Evolutionary conservation across 2,888 invertebrate species (phyloP).

Genomic region (Chalcis sispes): DNA sequence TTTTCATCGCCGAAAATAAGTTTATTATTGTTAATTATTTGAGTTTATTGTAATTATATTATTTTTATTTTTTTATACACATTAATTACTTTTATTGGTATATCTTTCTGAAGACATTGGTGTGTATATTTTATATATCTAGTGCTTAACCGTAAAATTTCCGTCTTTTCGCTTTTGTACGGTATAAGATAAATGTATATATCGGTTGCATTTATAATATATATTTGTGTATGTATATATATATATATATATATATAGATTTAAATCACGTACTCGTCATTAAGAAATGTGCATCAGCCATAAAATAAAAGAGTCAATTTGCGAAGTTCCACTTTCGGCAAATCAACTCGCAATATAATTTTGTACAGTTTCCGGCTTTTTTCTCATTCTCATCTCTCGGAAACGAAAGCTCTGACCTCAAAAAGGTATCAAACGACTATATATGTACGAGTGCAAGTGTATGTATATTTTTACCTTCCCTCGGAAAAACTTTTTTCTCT

Average conservation of each 20-base stretch:
- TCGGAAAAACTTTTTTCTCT: background rate
- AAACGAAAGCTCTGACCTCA: conserved; percentile 46
- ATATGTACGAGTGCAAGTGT: background rate
- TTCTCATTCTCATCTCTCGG: conserved; percentile 4
- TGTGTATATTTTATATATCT: background rate
- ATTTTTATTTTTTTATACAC: conserved; percentile 19
- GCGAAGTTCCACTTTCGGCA: conserved; percentile 13
- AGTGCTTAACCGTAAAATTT: background rate
- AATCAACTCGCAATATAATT: conserved; percentile 41
- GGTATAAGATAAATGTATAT: conserved; percentile 26
- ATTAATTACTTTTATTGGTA: conserved; percentile 26
- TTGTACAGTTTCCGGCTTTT: conserved; percentile 41
- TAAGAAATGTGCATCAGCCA: background rate
- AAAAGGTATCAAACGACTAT: conserved; percentile 24
- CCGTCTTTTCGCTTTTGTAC: conserved; percentile 10
- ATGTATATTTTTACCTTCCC: conserved; percentile 4
- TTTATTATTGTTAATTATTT: conserved; percentile 32
- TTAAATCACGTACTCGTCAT: background rate
- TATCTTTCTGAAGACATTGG: conserved; percentile 10
- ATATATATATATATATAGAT: conserved; percentile 20
- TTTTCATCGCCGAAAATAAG: conserved; percentile 6
- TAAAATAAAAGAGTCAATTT: conserved; percentile 1
- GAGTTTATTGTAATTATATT: background rate
- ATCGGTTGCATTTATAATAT: conserved; percentile 18
- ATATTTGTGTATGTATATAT: background rate